These are phyloP conservation scores for Sisor rabdophorus DNA, from an alignment of 2,113 vertebrate genomes.

Conservation along the genomic window DNA sequence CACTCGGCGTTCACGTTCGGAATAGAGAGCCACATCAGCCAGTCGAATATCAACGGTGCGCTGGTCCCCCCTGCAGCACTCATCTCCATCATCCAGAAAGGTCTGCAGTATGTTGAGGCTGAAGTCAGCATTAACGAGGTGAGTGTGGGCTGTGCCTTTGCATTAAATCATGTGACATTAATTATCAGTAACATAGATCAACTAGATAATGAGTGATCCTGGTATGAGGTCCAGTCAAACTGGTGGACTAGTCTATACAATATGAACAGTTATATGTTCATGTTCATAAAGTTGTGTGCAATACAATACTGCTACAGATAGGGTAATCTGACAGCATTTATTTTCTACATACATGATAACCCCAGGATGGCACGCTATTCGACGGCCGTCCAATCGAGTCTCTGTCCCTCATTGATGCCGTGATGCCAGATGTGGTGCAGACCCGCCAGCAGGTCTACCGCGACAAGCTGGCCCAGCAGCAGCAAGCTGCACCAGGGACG, in stretches of 20 bases:
- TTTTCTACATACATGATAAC: background rate
- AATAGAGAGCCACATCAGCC: conserved; percentile 99
- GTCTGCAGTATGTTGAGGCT: conserved; percentile 98
- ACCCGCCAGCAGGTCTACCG: conserved; percentile 95
- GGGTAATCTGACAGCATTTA: background rate
- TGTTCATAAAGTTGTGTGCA: background rate
- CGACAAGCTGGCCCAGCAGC: conserved; percentile 95
- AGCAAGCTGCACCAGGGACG: conserved; percentile 80
- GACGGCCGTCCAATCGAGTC: conserved; percentile 96
- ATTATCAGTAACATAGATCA: background rate
- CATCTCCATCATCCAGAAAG: conserved; percentile 99
- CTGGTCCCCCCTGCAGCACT: conserved; percentile 97
- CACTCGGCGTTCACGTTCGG: conserved; percentile 99
- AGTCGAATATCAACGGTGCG: conserved; percentile 98
- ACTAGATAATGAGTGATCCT: background rate
- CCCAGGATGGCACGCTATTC: conserved; percentile 93
- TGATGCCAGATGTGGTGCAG: conserved; percentile 97
- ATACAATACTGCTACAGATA: too few relatives aligned
- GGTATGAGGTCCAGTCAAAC: too few relatives aligned
- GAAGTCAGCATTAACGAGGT: conserved; percentile 99
- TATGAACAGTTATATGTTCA: background rate
- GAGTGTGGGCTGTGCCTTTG: conserved; percentile 71
- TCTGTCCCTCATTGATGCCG: conserved; percentile 94
- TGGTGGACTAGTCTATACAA: background rate
- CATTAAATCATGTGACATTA: background rate